Conservation (phyloP, 2,113 vertebrate species). For the Sarotherodon lohbergeri region DNA sequence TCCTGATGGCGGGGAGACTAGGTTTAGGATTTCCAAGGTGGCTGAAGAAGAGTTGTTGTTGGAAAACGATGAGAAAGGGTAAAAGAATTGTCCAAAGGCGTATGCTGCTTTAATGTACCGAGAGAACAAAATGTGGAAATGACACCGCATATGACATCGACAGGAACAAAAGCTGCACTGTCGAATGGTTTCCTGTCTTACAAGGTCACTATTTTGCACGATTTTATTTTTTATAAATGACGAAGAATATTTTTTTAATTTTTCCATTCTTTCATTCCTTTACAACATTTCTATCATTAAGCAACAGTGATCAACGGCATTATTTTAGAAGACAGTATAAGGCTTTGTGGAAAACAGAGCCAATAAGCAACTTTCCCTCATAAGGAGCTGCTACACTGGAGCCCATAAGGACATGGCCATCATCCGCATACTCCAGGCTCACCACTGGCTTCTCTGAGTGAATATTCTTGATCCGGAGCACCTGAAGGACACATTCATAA, state of each 20-base stretch:
- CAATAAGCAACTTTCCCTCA: conserved; percentile 78
- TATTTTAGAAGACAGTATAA: conserved; percentile 76
- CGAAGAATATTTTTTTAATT: neutral
- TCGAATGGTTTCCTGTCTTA: neutral
- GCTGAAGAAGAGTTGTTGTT: neutral
- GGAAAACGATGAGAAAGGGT: conserved; percentile 39
- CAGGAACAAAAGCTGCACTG: neutral
- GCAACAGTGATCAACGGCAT: neutral
- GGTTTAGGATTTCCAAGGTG: conserved; percentile 58
- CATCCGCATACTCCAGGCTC: conserved; percentile 76
- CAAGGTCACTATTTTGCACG: neutral
- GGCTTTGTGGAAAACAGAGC: conserved; percentile 83
- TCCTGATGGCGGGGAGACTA: neutral
- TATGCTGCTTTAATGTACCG: neutral
- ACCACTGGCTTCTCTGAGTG: conserved; percentile 77
- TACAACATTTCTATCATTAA: neutral
- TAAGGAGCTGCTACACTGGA: conserved; percentile 76
- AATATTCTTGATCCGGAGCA: conserved; percentile 83
- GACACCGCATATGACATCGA: neutral
- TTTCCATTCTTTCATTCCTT: neutral
- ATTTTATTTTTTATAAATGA: neutral
- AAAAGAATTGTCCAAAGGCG: neutral
- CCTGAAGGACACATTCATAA: conserved; percentile 8
- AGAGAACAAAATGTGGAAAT: neutral
- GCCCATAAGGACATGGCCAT: conserved; percentile 79